Percentiles rank a stretch among this genome's conserved stretches.
Evolutionary conservation across 2,888 invertebrate species (phyloP).

Genomic region (Aelia acuminata): DNA sequence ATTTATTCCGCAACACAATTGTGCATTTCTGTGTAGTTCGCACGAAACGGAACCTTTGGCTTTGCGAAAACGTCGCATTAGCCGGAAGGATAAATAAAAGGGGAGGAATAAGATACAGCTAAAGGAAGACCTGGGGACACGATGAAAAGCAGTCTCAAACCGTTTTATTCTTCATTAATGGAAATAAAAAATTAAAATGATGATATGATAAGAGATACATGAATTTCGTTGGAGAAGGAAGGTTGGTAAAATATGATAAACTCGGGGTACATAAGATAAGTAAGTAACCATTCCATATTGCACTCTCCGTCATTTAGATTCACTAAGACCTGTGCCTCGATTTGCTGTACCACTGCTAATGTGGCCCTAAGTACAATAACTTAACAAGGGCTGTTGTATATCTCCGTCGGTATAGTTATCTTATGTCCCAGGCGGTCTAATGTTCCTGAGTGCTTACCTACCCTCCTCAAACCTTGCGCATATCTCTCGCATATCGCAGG

Average conservation of each 20-base stretch:
- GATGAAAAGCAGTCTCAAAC: too few relatives aligned
- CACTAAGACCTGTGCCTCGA: background rate
- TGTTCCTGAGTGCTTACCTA: background rate
- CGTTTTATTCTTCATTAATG: too few relatives aligned
- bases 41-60: too few relatives aligned
- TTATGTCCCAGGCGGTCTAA: background rate
- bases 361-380: background rate
- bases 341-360: background rate
- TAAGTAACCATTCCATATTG: constrained; percentile 5
- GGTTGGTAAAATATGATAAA: background rate
- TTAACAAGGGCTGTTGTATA: background rate
- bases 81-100: too few relatives aligned
- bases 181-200: background rate
- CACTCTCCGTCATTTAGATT: background rate
- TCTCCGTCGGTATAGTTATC: background rate
- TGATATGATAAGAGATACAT: too few relatives aligned
- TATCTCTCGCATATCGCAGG: background rate
- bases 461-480: background rate
- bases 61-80: too few relatives aligned
- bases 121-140: too few relatives aligned
- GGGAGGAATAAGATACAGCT: too few relatives aligned
- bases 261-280: background rate
- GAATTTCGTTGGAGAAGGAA: background rate
- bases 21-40: too few relatives aligned
- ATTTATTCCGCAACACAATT: too few relatives aligned